phyloP scores from a whole-genome alignment of 2,888 invertebrate genomes.

The Eristalis arbustorum region DNA sequence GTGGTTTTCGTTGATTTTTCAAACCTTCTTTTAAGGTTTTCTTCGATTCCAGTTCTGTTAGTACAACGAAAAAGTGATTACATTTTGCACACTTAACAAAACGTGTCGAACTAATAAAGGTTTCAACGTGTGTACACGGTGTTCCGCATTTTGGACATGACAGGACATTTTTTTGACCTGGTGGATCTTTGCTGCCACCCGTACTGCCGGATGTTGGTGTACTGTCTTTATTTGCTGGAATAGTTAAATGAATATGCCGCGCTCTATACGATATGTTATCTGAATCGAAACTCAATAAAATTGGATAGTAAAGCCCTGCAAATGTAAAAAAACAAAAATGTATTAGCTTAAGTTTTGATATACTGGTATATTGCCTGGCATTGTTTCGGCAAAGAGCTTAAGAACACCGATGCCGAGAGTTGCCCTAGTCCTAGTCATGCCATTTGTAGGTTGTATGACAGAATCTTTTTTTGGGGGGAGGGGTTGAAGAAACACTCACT shows the following conservation, averaged over 20 bases:
- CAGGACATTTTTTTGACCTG: constrained; percentile 86
- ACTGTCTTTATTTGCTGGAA: constrained; percentile 20
- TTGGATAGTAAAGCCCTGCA: constrained; percentile 26
- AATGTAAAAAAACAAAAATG: not conserved
- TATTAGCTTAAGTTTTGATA: not conserved
- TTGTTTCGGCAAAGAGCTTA: too few species aligned
- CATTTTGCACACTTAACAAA: constrained; percentile 99
- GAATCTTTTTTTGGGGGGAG: too few species aligned
- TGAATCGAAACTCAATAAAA: constrained; percentile 12
- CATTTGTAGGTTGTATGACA: too few species aligned
- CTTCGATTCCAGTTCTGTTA: constrained; percentile 95
- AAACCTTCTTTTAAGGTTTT: constrained; percentile 90
- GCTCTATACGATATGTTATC: not conserved
- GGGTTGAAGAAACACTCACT: too few species aligned
- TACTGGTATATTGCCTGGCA: too few species aligned
- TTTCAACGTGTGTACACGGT: constrained; percentile 98
- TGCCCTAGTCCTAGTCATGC: too few species aligned
- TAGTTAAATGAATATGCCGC: constrained; percentile 30
- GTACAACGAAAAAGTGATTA: constrained; percentile 97
- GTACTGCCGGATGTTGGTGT: constrained; percentile 69
- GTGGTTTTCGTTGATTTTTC: constrained; percentile 87
- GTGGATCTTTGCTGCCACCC: constrained; percentile 82
- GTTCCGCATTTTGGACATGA: constrained; percentile 98
- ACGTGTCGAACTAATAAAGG: constrained; percentile 97
- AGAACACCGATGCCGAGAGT: too few species aligned